Base-by-base conservation (phyloP, 2,797 vertebrate species). In the Agapornis canus region DNA sequence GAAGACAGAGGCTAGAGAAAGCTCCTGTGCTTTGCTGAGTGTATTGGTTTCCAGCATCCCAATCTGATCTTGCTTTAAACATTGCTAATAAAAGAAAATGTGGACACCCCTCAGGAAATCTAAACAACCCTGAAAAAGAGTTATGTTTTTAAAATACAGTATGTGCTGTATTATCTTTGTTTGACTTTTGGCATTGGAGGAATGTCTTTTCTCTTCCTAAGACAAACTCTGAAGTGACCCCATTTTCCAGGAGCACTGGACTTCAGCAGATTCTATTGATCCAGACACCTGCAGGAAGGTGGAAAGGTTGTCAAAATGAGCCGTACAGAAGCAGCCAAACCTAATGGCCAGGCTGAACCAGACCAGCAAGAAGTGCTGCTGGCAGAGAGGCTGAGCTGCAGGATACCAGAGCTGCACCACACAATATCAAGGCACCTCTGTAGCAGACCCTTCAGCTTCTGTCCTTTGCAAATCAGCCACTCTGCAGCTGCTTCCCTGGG, bases 181-280 rank as follows among this genome's bases (percentile, higher is more conserved):
- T 78, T 73, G 54, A 48, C 54, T 92, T 71, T 12, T n/a, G 22
- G 11, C 4, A 2, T 51, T 79, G 61, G 32, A 76, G 7, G 15
- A 86, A 59, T 0, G 0, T 3, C 5, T 0, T 8, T 20, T 51
- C 65, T 76, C 35, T 61, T 82, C 39, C 57, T 32, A 52, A 71
- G 42, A 82, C 0, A 1, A 56, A 11, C 32, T 6, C 22, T 29
- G 29, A 68, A 27, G 59, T 21, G 9, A 6, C 5, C 13, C 11
- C 11, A 16, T 42, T 70, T 82, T 64, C 64, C 37, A 84, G 60
- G 37, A 84, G 27, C 0, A 1, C 16, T 39, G 16, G 18, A 6
- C 69, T 84, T 66, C 23, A n/a, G 43, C 26, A 70, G 64, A 66
- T 40, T 69, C 37, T 25, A 2, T 0, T 0, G 63, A 39, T 63